phyloP scores from a whole-genome alignment of 2,113 vertebrate genomes.

The Struthidea cinerea region DNA sequence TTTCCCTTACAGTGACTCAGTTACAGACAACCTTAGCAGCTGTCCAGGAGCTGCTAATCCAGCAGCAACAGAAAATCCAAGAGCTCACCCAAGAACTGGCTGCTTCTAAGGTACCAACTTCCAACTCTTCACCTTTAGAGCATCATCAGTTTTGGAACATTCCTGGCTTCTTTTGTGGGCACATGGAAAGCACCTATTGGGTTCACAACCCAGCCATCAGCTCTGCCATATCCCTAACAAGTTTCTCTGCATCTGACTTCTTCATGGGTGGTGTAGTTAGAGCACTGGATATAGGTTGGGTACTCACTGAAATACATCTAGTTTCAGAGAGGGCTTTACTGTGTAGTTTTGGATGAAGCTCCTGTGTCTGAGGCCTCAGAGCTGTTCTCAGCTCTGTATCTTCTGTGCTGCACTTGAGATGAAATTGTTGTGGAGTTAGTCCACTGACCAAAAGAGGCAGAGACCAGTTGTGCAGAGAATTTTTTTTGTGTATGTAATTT shows the following conservation, averaged over 20 bases:
- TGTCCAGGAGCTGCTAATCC: slow-evolving; percentile 89
- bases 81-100: slow-evolving; percentile 89
- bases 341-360: background rate
- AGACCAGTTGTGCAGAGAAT: background rate
- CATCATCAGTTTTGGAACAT: background rate
- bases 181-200: background rate
- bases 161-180: background rate
- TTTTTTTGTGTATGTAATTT: background rate
- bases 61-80: slow-evolving; percentile 94
- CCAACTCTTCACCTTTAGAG: background rate
- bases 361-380: background rate
- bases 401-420: background rate
- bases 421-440: background rate
- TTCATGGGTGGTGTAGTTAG: background rate
- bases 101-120: slow-evolving; percentile 80
- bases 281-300: background rate
- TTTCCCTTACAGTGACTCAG: slow-evolving; percentile 83
- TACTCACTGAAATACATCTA: background rate
- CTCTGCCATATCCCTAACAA: background rate
- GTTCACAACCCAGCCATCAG: background rate
- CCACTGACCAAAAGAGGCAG: background rate
- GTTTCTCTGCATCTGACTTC: background rate
- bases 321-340: background rate
- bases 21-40: slow-evolving; percentile 88
- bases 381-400: background rate